Evolutionary conservation across 2,113 vertebrate genomes (phyloP), one percentile per base, ranked within the genome.

Genomic region (Struthio camelus): DNA sequence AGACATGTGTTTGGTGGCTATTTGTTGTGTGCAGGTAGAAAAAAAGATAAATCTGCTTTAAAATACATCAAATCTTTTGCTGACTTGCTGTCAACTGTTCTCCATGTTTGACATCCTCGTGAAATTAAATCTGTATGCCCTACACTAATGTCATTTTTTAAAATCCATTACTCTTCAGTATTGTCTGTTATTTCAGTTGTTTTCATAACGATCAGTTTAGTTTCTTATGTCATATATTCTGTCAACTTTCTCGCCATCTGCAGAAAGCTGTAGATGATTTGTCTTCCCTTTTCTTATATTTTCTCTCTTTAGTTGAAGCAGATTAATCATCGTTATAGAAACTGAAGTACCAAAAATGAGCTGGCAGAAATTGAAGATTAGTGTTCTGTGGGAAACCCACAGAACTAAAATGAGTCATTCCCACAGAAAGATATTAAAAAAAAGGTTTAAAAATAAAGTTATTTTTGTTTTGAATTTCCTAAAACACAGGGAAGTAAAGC

Each of bases 151-250:
- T 73, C 2, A 91, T 91, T 96, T 89, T 0, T 13, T 67, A 90
- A 87, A 96, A 64, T 46, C 58, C 5, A 7, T 32, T 85, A n/a
- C 85, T 83, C 62, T 87, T 20, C 30, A 42, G 28, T 89, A 93
- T 71, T 67, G 59, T 92, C 56, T 96, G 20, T 62, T 96, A 77
- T 87, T 88, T 96, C 84, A 69, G 15, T 85, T 89, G 48, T 93
- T 97, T 89, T 95, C 16, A 51, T 88, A 94, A 96, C 76, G 10
- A 96, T 83, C 28, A 44, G 14, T 91, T 96, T 95, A 53, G 25
- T 72, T 84, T 93, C 91, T 93, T 86, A 76, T 51, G 46, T 69
- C 54, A 34, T 91, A 84, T 92, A 94, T 95, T 75, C 67, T 92
- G 38, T 89, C 92, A 86, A 50, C 25, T 50, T 76, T 80, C 83